phyloP scores from a whole-genome alignment of 2,797 vertebrate genomes.

The Menidia menidia region DNA sequence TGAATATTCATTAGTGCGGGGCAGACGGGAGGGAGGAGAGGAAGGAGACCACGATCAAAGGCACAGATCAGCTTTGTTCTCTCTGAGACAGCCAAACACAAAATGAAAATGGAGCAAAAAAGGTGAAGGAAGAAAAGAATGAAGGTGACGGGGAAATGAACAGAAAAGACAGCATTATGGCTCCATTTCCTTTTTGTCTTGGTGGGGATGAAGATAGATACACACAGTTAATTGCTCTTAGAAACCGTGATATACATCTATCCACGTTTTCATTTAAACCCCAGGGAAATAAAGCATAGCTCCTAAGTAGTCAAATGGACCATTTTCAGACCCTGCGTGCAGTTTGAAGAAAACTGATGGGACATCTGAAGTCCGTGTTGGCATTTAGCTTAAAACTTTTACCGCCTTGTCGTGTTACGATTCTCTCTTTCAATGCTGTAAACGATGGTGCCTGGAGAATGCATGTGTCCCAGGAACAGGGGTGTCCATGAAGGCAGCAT shows the following conservation, averaged over 20 bases:
- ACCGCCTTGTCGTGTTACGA: not conserved
- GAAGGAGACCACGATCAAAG: conserved; percentile 70
- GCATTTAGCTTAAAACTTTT: not conserved
- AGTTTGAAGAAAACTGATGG: not conserved
- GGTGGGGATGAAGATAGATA: not conserved
- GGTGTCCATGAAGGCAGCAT: no score
- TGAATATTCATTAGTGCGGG: conserved; percentile 75
- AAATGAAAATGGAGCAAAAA: conserved; percentile 4
- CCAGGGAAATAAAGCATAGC: not conserved
- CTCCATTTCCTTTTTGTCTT: not conserved
- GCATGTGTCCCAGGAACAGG: no score
- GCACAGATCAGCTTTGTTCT: conserved; percentile 65
- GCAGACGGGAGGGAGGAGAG: conserved; percentile 59
- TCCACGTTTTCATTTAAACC: no score
- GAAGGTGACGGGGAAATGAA: conserved; percentile 9
- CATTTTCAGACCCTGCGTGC: not conserved
- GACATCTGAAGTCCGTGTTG: no score
- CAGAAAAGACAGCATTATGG: not conserved
- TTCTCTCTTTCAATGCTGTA: no score
- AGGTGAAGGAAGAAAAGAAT: conserved; percentile 8
- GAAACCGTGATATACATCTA: no score
- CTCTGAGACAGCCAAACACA: conserved; percentile 12
- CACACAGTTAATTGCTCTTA: no score
- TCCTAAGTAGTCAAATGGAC: not conserved
- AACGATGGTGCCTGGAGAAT: no score